Percentiles rank a stretch among this genome's conserved stretches.
Conservation (phyloP, 2,113 vertebrate species). For the Nestor notabilis region DNA sequence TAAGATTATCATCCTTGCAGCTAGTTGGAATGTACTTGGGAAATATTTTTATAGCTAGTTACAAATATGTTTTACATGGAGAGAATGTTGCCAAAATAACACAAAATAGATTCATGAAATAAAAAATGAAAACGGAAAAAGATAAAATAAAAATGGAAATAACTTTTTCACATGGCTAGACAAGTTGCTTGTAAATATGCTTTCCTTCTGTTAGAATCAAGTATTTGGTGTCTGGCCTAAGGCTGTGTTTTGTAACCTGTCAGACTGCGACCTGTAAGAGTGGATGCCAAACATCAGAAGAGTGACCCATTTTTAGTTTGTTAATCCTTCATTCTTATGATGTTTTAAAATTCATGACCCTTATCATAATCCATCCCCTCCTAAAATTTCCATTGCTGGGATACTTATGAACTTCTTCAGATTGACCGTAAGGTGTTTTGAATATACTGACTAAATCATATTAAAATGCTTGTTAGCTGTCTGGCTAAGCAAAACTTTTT, state of each 20-base stretch:
- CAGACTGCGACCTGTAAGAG: not conserved
- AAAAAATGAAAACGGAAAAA: not conserved
- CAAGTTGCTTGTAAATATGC: not conserved
- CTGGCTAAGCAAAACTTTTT: not conserved
- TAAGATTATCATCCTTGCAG: conserved; percentile 46
- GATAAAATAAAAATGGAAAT: not conserved
- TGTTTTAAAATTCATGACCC: not conserved
- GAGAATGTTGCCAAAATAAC: conserved; percentile 19
- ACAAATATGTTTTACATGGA: conserved; percentile 22
- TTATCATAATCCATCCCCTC: not conserved
- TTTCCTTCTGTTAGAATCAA: not conserved
- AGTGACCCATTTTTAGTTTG: not conserved
- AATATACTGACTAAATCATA: not conserved
- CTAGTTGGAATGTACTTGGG: conserved; percentile 48
- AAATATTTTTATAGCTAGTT: conserved; percentile 35
- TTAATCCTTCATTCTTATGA: not conserved
- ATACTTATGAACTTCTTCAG: not conserved
- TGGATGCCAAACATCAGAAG: not conserved
- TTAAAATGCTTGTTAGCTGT: not conserved
- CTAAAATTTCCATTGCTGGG: not conserved
- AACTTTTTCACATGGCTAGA: not conserved
- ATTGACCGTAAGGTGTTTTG: not conserved
- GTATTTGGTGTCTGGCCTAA: not conserved
- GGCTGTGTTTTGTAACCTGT: not conserved
- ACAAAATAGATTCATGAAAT: not conserved